These are phyloP conservation scores for Pristionchus entomophagus DNA, from an alignment of 2,888 invertebrate genomes.

Conservation along the genomic window DNA sequence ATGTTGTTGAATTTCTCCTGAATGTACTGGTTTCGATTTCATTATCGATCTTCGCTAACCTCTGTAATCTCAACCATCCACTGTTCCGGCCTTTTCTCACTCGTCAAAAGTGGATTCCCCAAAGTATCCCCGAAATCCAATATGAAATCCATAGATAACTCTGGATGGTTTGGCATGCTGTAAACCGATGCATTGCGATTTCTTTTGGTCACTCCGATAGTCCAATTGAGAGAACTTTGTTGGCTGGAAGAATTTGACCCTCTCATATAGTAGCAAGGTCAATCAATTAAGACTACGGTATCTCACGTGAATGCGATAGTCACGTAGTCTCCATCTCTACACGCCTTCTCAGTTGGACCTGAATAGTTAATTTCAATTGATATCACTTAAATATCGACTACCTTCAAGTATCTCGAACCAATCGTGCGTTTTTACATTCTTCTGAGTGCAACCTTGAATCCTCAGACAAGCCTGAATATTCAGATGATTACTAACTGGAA, in stretches of 20 bases:
- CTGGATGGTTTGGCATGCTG: background rate
- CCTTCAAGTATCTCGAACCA: background rate
- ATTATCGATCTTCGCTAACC: too few relatives aligned
- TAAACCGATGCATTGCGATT: background rate
- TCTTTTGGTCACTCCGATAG: background rate
- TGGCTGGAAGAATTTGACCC: background rate
- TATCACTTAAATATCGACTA: background rate
- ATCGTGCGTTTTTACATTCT: background rate
- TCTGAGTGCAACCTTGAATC: background rate
- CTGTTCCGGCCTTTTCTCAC: too few relatives aligned
- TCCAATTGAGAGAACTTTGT: background rate
- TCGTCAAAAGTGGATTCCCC: too few relatives aligned
- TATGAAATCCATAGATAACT: background rate
- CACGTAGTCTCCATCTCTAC: background rate
- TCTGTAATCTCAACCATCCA: too few relatives aligned
- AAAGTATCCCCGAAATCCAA: background rate
- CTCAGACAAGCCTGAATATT: background rate
- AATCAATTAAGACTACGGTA: background rate
- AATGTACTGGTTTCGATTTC: too few relatives aligned
- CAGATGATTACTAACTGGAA: background rate
- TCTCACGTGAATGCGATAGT: background rate
- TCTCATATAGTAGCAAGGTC: too few relatives aligned
- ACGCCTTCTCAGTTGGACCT: background rate
- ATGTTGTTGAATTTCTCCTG: too few relatives aligned
- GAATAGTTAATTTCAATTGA: background rate